Conservation (phyloP, 2,888 invertebrate species). For the Nysson spinosus region DNA sequence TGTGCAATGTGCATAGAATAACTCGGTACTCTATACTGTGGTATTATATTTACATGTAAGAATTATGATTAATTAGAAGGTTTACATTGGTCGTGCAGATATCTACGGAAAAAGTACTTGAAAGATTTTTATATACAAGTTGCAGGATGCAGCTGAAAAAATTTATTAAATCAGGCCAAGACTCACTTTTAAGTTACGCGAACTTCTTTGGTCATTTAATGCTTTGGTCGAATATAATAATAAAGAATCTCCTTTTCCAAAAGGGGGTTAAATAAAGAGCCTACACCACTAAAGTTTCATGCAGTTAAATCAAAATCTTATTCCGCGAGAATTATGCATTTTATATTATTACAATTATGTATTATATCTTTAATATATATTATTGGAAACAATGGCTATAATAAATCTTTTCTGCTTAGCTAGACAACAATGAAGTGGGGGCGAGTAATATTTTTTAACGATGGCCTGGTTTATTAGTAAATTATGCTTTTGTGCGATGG, state of each 20-base stretch:
- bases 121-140: slow-evolving; percentile 15
- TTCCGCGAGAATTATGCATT: slow-evolving; percentile 26
- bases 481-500: too few species aligned
- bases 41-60: slow-evolving; percentile 26
- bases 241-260: too few species aligned
- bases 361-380: too few species aligned
- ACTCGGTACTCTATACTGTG: slow-evolving; percentile 22
- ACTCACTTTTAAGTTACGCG: slow-evolving; percentile 19
- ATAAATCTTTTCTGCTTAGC: too few species aligned
- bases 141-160: background rate
- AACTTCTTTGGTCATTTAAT: slow-evolving; percentile 26
- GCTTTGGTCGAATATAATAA: too few species aligned
- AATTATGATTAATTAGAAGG: slow-evolving; percentile 7
- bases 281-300: slow-evolving; percentile 41
- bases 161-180: background rate
- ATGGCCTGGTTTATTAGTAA: too few species aligned
- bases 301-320: slow-evolving; percentile 20
- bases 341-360: slow-evolving; percentile 9
- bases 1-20: slow-evolving; percentile 48
- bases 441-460: too few species aligned
- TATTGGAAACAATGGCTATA: too few species aligned
- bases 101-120: slow-evolving; percentile 23
- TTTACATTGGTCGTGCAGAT: slow-evolving; percentile 16
- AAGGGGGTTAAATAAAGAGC: slow-evolving; percentile 20
- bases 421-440: too few species aligned